phyloP scores from a whole-genome alignment of 2,888 invertebrate genomes.

The Bibio marci region DNA sequence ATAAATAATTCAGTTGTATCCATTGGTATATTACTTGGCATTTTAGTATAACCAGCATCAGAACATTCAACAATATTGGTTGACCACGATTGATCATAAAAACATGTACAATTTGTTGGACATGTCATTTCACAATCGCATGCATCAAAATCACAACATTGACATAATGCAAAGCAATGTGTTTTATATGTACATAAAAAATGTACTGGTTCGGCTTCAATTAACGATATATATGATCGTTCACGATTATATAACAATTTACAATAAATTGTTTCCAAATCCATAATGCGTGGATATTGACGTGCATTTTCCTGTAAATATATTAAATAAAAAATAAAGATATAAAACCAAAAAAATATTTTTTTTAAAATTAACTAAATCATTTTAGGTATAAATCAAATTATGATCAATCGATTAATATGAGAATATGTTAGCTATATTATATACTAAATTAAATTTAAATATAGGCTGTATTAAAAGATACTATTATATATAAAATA shows the following conservation, averaged over 20 bases:
- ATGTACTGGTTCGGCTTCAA: slow-evolving; percentile 74
- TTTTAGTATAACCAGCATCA: slow-evolving; percentile 57
- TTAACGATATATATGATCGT: slow-evolving; percentile 65
- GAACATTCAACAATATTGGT: slow-evolving; percentile 88
- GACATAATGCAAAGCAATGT: slow-evolving; percentile 80
- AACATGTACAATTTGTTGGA: slow-evolving; percentile 84
- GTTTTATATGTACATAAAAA: slow-evolving; percentile 85
- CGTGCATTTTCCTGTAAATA: slow-evolving; percentile 42
- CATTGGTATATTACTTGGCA: slow-evolving; percentile 84
- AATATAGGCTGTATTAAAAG: too few species aligned
- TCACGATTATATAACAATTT: slow-evolving; percentile 71
- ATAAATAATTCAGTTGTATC: slow-evolving; percentile 89
- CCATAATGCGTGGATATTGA: slow-evolving; percentile 82
- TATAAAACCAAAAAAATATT: neutral
- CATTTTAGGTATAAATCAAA: too few species aligned
- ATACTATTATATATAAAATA: too few species aligned
- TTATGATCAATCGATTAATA: too few species aligned
- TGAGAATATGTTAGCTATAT: too few species aligned
- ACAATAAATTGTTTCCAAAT: slow-evolving; percentile 77
- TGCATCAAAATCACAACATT: slow-evolving; percentile 92
- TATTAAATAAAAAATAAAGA: neutral
- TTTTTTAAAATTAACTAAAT: neutral
- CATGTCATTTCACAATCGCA: slow-evolving; percentile 97
- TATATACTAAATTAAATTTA: too few species aligned
- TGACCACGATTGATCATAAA: slow-evolving; percentile 86